Base-by-base conservation (phyloP, 2,888 invertebrate genomes). In the Meloe dianella region DNA sequence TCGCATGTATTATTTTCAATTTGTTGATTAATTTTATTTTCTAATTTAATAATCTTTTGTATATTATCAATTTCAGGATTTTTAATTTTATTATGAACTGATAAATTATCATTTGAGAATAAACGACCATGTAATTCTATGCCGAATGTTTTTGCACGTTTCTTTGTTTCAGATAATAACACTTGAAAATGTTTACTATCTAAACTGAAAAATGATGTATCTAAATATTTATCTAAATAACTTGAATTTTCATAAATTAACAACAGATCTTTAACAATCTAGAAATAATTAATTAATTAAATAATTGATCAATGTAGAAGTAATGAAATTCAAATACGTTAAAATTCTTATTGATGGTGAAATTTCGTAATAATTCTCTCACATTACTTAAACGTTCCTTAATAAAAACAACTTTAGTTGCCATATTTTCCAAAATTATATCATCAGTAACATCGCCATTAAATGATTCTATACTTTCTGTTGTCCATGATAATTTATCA, bases 181-280 rank as follows among this genome's bases (percentile, higher is more conserved):
- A 91, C 91, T 87, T 91, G 87, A 82, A 94, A 94, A 83, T 94
- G 90, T 78, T 75, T 80, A 73, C 84, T 84, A 69, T 82, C 82
- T 57, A 82, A 73, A 70, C 82, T 83, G 83, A 96, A 96, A 84
- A 93, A 95, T 4, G 91, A 89, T 0, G 95, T 95, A 60, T 92
- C 92, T 87, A 96, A 91, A 65, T 94, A 85, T 74, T 92, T 92
- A 83, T 96, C 95, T 82, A 96, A 86, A 79, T 91, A 93, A 74
- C 94, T 90, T 79, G 94, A 95, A 80, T 94, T 93, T 81, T 93
- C 94, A 80, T 95, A 95, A 56, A 95, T 89, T 77, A 90, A 89
- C 67, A 95, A 84, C 57, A 95, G 84, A 82, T 93, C 92, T 73
- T 91, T 88, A 89, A 95, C 91, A 29, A 93, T 90, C 89, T 83